These are phyloP conservation scores for Porites lobata DNA, from an alignment of 92 coral and sea anemone species.

Conservation along the genomic window DNA sequence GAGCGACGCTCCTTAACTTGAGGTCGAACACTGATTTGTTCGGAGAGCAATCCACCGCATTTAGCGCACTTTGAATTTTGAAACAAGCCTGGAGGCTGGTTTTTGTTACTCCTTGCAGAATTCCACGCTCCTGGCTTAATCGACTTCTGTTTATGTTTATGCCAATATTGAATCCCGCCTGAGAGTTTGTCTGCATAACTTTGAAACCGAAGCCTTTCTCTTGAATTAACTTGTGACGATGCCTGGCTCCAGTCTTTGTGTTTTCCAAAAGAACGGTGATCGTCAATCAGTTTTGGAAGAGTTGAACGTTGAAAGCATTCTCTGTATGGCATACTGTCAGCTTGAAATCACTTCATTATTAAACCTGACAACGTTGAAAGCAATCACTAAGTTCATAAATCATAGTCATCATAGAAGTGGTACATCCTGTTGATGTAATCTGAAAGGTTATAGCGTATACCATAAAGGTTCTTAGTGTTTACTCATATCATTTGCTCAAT, in stretches of 20 bases:
- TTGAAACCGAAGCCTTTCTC: constrained; percentile 64
- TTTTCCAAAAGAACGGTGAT: constrained; percentile 9
- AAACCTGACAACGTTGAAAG: not conserved
- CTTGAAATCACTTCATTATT: not conserved
- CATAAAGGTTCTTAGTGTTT: not conserved
- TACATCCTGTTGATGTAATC: not conserved
- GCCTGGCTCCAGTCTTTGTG: constrained; percentile 71
- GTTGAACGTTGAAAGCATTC: constrained; percentile 35
- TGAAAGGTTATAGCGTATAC: too few species aligned
- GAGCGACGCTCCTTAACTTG: constrained; percentile 22
- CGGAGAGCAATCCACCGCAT: constrained; percentile 79
- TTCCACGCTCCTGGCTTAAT: constrained; percentile 23
- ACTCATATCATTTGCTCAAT: not conserved
- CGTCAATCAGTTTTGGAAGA: constrained; percentile 38
- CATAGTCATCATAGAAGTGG: not conserved
- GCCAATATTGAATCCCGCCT: constrained; percentile 89
- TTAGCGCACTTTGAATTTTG: constrained; percentile 61
- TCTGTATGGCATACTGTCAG: constrained; percentile 36
- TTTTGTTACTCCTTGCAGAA: not conserved
- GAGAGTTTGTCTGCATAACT: constrained; percentile 53
- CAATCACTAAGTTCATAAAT: not conserved
- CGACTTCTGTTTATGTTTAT: constrained; percentile 58
- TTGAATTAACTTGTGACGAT: constrained; percentile 70
- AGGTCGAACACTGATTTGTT: constrained; percentile 49
- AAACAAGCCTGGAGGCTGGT: not conserved